These are phyloP conservation scores for Epirrita christyi DNA, from an alignment of 2,888 invertebrate genomes.

Conservation along the genomic window DNA sequence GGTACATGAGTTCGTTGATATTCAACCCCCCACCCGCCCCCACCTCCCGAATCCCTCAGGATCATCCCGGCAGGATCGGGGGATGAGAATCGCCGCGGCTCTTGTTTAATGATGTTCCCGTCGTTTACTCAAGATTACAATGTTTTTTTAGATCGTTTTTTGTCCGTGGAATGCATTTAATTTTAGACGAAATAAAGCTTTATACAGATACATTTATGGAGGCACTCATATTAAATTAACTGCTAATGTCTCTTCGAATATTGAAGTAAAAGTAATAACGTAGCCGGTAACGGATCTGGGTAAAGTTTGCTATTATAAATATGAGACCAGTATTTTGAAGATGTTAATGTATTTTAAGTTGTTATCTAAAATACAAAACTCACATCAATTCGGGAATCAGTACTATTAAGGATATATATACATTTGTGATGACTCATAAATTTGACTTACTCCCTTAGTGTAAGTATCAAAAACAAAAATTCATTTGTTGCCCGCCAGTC, in stretches of 20 bases:
- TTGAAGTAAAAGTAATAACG: constrained; percentile 2
- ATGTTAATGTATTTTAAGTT: not conserved
- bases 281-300: not conserved
- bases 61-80: constrained; percentile 63
- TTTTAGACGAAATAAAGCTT: constrained; percentile 33
- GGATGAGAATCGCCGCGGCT: constrained; percentile 60
- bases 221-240: constrained; percentile 10
- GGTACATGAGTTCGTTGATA: constrained; percentile 82
- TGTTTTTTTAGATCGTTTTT: constrained; percentile 57
- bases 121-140: constrained; percentile 70
- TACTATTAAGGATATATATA: not conserved
- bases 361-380: not conserved
- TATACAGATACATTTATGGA: constrained; percentile 7
- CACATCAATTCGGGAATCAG: not conserved
- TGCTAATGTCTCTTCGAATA: constrained; percentile 4
- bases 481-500: constrained; percentile 13
- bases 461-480: constrained; percentile 13
- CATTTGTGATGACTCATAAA: not conserved
- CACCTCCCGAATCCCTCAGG: constrained; percentile 52
- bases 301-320: not conserved
- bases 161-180: constrained; percentile 39
- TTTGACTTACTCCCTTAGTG: not conserved
- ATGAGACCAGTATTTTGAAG: not conserved
- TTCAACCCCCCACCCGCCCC: constrained; percentile 55
- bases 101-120: constrained; percentile 78